These are phyloP conservation scores for Stylophora pistillata DNA, from an alignment of 64 coral and sea anemone species.

Conservation along the genomic window DNA sequence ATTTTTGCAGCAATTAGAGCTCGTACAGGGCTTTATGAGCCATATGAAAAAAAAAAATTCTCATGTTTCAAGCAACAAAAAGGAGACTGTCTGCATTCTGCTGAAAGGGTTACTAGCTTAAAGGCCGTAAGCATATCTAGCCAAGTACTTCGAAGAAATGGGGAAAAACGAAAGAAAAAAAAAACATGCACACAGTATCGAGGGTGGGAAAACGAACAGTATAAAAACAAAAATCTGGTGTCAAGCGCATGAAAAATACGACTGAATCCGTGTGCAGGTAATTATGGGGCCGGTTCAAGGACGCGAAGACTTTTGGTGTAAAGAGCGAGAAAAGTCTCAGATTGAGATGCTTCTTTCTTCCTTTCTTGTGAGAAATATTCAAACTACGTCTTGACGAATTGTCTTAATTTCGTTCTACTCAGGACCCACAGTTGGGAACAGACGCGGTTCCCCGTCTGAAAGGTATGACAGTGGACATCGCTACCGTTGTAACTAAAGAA, in stretches of 20 bases:
- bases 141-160: not conserved
- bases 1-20: not conserved
- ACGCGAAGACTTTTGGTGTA: no score
- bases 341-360: no score
- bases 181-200: not conserved
- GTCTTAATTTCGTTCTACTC: not conserved
- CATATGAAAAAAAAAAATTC: no score
- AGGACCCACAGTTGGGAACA: conserved; percentile 17
- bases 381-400: not conserved
- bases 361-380: no score
- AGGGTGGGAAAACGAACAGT: not conserved
- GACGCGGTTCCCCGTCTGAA: conserved; percentile 1
- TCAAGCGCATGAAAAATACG: not conserved
- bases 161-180: not conserved
- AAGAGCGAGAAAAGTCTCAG: no score
- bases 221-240: not conserved
- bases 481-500: not conserved
- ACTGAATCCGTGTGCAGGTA: no score
- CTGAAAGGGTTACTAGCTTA: no score
- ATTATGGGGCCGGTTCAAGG: no score
- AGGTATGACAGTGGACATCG: not conserved
- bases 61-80: no score
- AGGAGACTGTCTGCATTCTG: no score
- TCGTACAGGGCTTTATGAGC: not conserved
- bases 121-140: no score